Base-by-base conservation (phyloP, 2,113 vertebrate species). In the Lipophrys pholis region DNA sequence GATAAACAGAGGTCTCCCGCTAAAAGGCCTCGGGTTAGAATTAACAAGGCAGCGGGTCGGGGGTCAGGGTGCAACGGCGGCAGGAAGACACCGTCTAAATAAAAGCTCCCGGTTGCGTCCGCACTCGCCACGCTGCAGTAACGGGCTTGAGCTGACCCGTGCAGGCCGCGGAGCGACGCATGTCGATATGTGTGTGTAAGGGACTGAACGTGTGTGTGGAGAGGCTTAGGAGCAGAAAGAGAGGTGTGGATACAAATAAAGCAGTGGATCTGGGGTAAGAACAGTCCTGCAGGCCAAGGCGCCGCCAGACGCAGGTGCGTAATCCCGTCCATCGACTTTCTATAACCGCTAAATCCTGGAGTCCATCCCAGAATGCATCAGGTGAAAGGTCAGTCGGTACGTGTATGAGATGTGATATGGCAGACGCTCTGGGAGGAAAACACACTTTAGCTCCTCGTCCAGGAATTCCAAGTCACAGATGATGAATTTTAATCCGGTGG, bases 1-100 rank as follows among this genome's bases (percentile, higher is more conserved):
- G 65, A 73, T 74, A 71, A 82, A 75, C 48, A 65, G 45, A 80
- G 63, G 71, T 43, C 38, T 15, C 42, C 14, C 40, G 38, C 53
- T 65, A 8, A 17, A 15, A 50, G 52, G 45, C 53, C 11, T 11
- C 17, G 41, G 70, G 61, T 74, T 53, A 42, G 40, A 42, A 62
- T 51, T 51, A 75, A 75, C 55, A 58, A 71, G 67, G 9, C 50
- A 42, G 43, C 78, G 56, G 72, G 78, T 70, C 72, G 17, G 42
- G 11, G 39, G 21, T 41, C 7, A 58, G 17, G 16, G 45, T 6
- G 35, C 68, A 45, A 30, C 7, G 39, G 38, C 53, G 46, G 43
- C 45, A 64, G 41, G 14, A 73, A 16, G 40, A 71, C 8, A 2
- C 38, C 0, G 4, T 12, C 48, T 59, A 35, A 35, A 76, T 61